Evolutionary conservation across 2,113 vertebrate species (phyloP).

Genomic region (Lepus americanus): DNA sequence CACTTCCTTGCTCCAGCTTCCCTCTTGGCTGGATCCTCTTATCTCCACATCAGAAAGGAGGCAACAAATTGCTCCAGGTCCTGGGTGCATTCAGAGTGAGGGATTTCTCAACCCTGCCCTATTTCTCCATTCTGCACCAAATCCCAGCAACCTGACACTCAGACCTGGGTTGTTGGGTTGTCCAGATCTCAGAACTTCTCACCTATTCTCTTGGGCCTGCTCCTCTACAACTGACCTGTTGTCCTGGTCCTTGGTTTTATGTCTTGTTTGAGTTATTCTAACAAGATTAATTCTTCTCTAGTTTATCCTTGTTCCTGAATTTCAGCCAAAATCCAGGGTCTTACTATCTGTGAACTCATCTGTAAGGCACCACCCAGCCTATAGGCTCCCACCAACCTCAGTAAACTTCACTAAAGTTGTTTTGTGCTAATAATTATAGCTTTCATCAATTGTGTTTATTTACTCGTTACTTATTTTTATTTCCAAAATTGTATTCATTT

Average conservation of each 20-base stretch:
- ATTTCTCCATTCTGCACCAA: background rate
- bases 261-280: background rate
- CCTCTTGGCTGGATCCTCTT: background rate
- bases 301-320: background rate
- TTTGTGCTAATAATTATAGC: background rate
- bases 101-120: rapidly evolving
- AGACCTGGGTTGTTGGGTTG: background rate
- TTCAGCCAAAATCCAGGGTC: background rate
- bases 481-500: background rate
- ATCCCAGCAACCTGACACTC: background rate
- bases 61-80: rapidly evolving
- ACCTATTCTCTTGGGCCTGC: background rate
- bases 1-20: background rate
- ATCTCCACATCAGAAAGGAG: background rate
- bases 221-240: background rate
- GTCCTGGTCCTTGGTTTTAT: background rate
- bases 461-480: background rate
- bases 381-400: too few species aligned
- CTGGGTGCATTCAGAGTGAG: background rate
- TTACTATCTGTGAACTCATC: background rate
- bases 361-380: background rate
- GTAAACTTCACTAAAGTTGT: background rate
- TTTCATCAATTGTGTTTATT: background rate
- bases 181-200: background rate
- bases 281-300: background rate